Evolutionary conservation across 2,797 vertebrate genomes (phyloP).

Genomic region (Spinus olivaceus): DNA sequence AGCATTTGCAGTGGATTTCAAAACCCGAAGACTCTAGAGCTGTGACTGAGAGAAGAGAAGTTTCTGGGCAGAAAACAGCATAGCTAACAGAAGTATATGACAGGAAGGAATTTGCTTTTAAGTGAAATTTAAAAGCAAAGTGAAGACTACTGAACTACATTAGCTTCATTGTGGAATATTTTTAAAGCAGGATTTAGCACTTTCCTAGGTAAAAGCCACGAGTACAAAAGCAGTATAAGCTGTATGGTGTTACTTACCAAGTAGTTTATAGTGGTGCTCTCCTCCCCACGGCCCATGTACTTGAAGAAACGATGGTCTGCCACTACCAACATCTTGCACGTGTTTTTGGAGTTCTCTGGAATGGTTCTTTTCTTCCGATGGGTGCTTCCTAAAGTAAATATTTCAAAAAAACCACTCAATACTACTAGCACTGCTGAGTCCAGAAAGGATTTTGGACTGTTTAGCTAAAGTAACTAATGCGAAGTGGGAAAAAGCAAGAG

Average conservation of each 20-base stretch:
- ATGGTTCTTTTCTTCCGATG: conserved; percentile 78
- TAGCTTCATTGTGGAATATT: neutral
- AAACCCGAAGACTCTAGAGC: neutral
- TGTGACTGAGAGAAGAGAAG: neutral
- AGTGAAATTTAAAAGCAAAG: neutral
- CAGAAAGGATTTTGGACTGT: no score
- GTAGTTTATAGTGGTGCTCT: conserved; percentile 97
- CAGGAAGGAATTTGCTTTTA: neutral
- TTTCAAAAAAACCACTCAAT: conserved; percentile 25
- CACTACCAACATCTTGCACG: conserved; percentile 91
- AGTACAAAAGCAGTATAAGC: neutral
- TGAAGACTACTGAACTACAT: neutral
- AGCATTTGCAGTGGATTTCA: neutral
- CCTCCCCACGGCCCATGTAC: conserved; percentile 92
- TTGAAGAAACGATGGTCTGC: conserved; percentile 95
- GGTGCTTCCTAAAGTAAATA: conserved; percentile 64
- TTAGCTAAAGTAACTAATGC: no score
- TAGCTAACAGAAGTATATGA: neutral
- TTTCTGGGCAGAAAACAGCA: neutral
- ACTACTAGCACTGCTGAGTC: neutral
- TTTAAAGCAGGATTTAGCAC: neutral
- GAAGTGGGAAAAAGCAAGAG: no score
- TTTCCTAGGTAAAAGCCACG: neutral
- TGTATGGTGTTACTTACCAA: conserved; percentile 77
- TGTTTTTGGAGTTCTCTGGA: conserved; percentile 85